A percentile compares a stretch with the other conserved stretches of the same genome.
phyloP scores from a whole-genome alignment of 2,113 vertebrate genomes.

The Eptesicus fuscus region DNA sequence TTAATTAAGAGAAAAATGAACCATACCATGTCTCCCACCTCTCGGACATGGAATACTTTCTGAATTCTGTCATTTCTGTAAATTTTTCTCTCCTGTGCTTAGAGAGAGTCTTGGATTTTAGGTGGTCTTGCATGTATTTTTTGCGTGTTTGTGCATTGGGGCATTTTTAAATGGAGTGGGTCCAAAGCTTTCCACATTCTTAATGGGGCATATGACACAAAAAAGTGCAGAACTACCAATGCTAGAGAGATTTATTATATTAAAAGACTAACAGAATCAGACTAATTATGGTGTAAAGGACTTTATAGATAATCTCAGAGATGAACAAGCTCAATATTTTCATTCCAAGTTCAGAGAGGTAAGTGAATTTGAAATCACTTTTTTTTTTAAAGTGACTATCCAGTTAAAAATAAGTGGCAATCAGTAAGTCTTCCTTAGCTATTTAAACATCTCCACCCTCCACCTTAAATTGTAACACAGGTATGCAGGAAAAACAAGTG shows the following conservation, averaged over 20 bases:
- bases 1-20: not conserved
- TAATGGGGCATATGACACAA: not conserved
- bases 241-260: not conserved
- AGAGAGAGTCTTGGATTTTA: not conserved
- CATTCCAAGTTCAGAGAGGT: not conserved
- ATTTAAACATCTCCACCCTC: not conserved
- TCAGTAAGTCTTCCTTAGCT: not conserved
- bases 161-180: slow-evolving; percentile 12
- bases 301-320: not conserved
- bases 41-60: not conserved
- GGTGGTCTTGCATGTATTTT: not conserved
- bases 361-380: not conserved
- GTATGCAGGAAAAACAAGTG: not conserved
- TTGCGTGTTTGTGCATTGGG: not conserved
- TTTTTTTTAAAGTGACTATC: not conserved
- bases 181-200: not conserved
- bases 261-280: not conserved
- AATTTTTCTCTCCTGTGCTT: not conserved
- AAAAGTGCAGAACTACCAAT: not conserved
- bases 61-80: not conserved
- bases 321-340: not conserved
- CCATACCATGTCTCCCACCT: not conserved
- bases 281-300: not conserved
- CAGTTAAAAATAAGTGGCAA: not conserved
- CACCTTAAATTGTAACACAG: not conserved